Evolutionary conservation across 2,113 vertebrate genomes (phyloP), one percentile per base, ranked within the genome.

Genomic region (Eulacestoma nigropectus): DNA sequence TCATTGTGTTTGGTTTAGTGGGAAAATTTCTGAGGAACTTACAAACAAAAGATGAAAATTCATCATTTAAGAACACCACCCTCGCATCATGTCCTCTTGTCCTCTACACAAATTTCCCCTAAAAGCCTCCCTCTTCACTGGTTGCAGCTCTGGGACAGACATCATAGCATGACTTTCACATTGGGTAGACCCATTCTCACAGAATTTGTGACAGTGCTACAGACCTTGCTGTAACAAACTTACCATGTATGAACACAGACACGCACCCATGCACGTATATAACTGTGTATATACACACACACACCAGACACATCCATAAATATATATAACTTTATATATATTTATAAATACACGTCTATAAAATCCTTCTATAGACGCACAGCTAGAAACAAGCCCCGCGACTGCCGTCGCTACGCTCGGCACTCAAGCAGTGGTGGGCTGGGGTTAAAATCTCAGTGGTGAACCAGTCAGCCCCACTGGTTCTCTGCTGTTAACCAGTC

Each of bases 121-220:
- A 29, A 32, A 55, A 77, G n/a, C 33, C 68, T 77, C 69, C 44
- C n/a, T 42, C 39, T 35, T 82, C 33, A 8, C 47, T 29, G 26
- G 13, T 3, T 81, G 33, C 37, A n/a, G 35, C 26, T 60, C 84
- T 63, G 25, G 60, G 52, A 47, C 10, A 72, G 80, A 59, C 22
- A 41, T 1, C 3, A 18, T 0, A 64, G 21, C 7, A 3, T 7
- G 46, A 64, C 35, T 49, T 84, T 33, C 1, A 0, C 55, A 25
- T 10, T 0, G 0, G 33, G 23, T 2, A 85, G 56, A 57, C 15
- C 33, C 21, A 13, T 9, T 93, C 11, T 16, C 37, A 87, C 35
- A 49, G 65, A 44, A 47, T 37, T 39, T 65, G 47, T 41, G 68
- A 33, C 0, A 5, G 9, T 25, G 22, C 35, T 55, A 4, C 53